Evolutionary conservation across 2,888 invertebrate genomes (phyloP), one percentile per base, ranked within the genome.

Genomic region (Phytoseiulus persimilis): DNA sequence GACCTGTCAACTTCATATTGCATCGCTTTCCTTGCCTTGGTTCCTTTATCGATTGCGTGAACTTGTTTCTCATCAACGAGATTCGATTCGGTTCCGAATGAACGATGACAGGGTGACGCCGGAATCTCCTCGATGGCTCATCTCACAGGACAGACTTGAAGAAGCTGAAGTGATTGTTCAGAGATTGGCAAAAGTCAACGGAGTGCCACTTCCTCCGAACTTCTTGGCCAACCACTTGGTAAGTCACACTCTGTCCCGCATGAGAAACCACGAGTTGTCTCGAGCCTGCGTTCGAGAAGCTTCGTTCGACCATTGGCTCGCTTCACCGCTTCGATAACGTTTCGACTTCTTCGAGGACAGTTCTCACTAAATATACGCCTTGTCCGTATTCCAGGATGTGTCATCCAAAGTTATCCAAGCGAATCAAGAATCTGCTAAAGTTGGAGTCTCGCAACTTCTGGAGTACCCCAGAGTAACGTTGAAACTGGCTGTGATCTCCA

Each of bases 121-220:
- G 83, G 83, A 83, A 31, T 83, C 83, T 32, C 83, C 83, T 18
- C 83, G 31, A 28, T 83, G 83, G 83, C 83, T 83, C 0, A 83
- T 83, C 83, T 5, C 83, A 2, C 31, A 83, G 23, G 83, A 31
- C 83, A 2, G 83, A 18, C 9, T 83, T 2, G 83, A 83, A 1
- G 83, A 83, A 31, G 83, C 83, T 9, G 83, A 83, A 83, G 83
- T 32, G 6, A 32, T 83, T 23, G 83, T 83, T 28, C 83, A 83
- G 83, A 83, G 28, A 28, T 18, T 83, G 28, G 83, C 83, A 1
- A 83, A 33, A 28, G 33, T 33, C 33, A 83, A 83, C 18, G 31
- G 83, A 32, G 33, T 32, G 3, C 11, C 31, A 31, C 28, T 83
- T 0, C 31, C 28, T 1, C 11, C 31, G 31, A 31, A 83, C 18